Conservation (phyloP, 2,797 vertebrate species). For the Carapus acus region DNA sequence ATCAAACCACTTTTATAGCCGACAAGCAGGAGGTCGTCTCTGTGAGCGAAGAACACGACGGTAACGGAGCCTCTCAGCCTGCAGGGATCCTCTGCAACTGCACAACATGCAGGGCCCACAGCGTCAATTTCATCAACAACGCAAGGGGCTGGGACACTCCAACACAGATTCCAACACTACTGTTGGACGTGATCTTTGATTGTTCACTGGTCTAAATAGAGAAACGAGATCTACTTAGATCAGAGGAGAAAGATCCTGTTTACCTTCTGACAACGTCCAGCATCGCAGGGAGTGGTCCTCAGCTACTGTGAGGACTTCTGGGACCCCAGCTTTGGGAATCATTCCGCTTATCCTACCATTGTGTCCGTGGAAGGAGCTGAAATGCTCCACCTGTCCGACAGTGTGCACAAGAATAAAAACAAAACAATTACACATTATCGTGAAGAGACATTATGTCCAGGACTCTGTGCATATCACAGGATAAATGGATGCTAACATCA, state of each 20-base stretch:
- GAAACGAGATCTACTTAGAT: too few relatives aligned
- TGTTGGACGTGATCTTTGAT: too few relatives aligned
- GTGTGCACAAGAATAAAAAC: too few relatives aligned
- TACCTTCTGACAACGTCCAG: conserved; percentile 70
- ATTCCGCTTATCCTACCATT: conserved; percentile 67
- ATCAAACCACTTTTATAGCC: conserved; percentile 74
- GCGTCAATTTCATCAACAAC: too few relatives aligned
- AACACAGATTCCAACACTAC: too few relatives aligned
- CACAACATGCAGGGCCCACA: background rate
- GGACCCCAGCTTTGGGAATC: conserved; percentile 40
- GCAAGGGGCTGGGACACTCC: too few relatives aligned
- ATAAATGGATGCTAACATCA: too few relatives aligned
- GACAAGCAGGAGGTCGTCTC: conserved; percentile 57
- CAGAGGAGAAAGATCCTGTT: too few relatives aligned
- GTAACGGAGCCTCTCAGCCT: conserved; percentile 45
- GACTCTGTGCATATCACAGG: too few relatives aligned
- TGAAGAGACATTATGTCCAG: too few relatives aligned
- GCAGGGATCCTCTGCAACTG: conserved; percentile 31
- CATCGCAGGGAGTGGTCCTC: conserved; percentile 70
- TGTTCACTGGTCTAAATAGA: too few relatives aligned
- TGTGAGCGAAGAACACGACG: conserved; percentile 67
- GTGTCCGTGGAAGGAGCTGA: conserved; percentile 72
- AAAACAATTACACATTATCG: too few relatives aligned
- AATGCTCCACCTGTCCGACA: conserved; percentile 74
- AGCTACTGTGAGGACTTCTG: conserved; percentile 73